A percentile compares a stretch with the other conserved stretches of the same genome.
These are phyloP conservation scores for Drosophila paramelanica DNA, from an alignment of 2,888 invertebrate species.

Conservation along the genomic window DNA sequence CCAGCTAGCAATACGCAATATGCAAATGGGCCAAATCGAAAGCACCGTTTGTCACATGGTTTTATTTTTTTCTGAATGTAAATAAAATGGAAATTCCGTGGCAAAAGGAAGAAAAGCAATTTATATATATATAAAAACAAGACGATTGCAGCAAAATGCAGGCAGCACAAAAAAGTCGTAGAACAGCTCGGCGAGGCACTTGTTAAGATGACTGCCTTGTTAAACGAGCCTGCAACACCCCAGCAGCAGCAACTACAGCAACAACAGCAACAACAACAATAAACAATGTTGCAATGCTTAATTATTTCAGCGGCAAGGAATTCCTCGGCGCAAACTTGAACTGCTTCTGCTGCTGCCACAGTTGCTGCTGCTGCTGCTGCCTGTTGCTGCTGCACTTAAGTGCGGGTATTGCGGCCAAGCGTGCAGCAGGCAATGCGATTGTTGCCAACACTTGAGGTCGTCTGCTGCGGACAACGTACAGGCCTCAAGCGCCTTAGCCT, in stretches of 20 bases:
- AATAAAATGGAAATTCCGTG: slow-evolving; percentile 77
- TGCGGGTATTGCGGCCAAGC: slow-evolving; percentile 65
- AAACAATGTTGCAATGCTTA: slow-evolving; percentile 81
- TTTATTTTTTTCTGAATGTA: slow-evolving; percentile 54
- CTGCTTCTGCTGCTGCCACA: slow-evolving; percentile 65
- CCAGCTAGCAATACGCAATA: slow-evolving; percentile 36
- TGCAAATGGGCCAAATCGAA: slow-evolving; percentile 74
- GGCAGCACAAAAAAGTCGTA: slow-evolving; percentile 57
- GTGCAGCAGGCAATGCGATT: slow-evolving; percentile 66
- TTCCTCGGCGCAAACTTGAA: slow-evolving; percentile 77
- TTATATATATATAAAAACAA: slow-evolving; percentile 7
- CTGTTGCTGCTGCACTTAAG: slow-evolving; percentile 50
- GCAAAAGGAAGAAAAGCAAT: slow-evolving; percentile 27
- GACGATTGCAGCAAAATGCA: slow-evolving; percentile 36
- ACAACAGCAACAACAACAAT: slow-evolving; percentile 55
- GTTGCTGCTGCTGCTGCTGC: slow-evolving; percentile 28
- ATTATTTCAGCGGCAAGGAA: slow-evolving; percentile 81
- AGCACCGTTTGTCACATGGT: slow-evolving; percentile 64
- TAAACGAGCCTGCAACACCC: slow-evolving; percentile 81
- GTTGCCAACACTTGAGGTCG: slow-evolving; percentile 77
- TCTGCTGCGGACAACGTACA: slow-evolving; percentile 48
- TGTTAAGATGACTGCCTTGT: slow-evolving; percentile 79
- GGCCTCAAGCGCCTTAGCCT: slow-evolving; percentile 23
- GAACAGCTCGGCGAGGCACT: slow-evolving; percentile 72
- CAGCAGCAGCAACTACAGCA: slow-evolving; percentile 44